Evolutionary conservation across 2,113 vertebrate genomes (phyloP), one percentile per base, ranked within the genome.

Genomic region (Paradoxurus hermaphroditus): DNA sequence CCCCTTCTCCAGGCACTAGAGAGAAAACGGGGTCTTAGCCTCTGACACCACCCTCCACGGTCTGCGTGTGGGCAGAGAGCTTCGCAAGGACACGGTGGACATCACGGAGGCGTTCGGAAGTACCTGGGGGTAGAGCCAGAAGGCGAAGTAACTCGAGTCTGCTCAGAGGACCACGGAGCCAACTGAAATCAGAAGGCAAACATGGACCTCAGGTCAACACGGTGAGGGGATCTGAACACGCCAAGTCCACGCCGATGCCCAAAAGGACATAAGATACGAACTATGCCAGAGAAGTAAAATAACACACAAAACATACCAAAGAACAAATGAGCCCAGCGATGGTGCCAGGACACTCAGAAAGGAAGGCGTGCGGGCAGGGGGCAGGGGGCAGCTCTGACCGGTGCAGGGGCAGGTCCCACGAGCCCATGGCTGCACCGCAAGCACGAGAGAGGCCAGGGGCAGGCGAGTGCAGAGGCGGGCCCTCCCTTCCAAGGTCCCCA

Each of bases 281-380:
- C n/a, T 2, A 12, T 1, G n/a, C 39, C 65, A 21, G 25, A 46
- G 46, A 75, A 44, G 11, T 73, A 44, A 75, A 44, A 29, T 7
- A 13, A 44, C 14, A 14, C 29, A 75, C 36, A 44, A 41, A 7
- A 44, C 6, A 15, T 8, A 13, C 39, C 72, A 75, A 44, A 25
- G 31, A 62, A 53, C 51, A 25, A 65, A 19, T 2, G 9, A 46
- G 83, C 6, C 5, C 59, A 14, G 3, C 16, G 11, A 4, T 1
- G 19, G 29, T 1, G 12, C 23, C 19, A 13, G 5, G 7, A 39
- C 34, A 56, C 82, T 67, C 56, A 9, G 13, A 39, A 51, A 1
- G 3, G 27, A 59, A 13, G 44, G 2, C 0, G 3, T 2, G 65
- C 27, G 12, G 36, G 15, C 0, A 0, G 1, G 12, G 14, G 31